A percentile compares a stretch with the other conserved stretches of the same genome.
These are phyloP conservation scores for Neodiprion pinetum DNA, from an alignment of 1,140 invertebrate genomes.

Conservation along the genomic window DNA sequence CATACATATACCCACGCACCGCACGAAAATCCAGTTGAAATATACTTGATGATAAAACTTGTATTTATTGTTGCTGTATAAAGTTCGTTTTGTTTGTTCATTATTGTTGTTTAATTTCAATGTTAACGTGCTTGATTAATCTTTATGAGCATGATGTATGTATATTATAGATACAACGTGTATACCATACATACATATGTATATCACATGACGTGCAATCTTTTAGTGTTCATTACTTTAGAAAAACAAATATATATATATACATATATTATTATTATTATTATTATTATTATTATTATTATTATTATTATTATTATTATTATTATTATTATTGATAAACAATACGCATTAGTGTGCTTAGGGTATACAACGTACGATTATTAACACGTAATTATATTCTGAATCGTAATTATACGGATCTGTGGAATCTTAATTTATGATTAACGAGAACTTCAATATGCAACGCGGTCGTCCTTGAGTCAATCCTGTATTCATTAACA, in stretches of 20 bases:
- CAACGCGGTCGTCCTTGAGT: neutral
- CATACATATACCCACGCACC: neutral
- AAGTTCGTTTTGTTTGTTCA: slow-evolving; percentile 38
- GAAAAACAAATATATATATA: too few species aligned
- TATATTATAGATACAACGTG: neutral
- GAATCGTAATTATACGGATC: slow-evolving; percentile 41
- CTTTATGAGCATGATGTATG: neutral
- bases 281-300: slow-evolving; percentile 25
- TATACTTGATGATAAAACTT: slow-evolving; percentile 16
- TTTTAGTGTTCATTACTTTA: slow-evolving; percentile 18
- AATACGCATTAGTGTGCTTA: slow-evolving; percentile 16
- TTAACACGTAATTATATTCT: slow-evolving; percentile 35
- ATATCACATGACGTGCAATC: slow-evolving; percentile 36
- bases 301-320: slow-evolving; percentile 21
- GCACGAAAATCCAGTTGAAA: slow-evolving; percentile 2
- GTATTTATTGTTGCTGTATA: slow-evolving; percentile 38
- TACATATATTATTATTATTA: slow-evolving; percentile 16
- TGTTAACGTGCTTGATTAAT: neutral
- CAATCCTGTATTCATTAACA: neutral
- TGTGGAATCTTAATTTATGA: neutral
- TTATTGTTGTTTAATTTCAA: slow-evolving; percentile 27
- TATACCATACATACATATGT: slow-evolving; percentile 9
- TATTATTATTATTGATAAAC: slow-evolving; percentile 18
- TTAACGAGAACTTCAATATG: too few species aligned
- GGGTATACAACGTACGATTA: slow-evolving; percentile 10